Conservation (phyloP, 1,140 invertebrate genomes). For the Leptinotarsa defecta region DNA sequence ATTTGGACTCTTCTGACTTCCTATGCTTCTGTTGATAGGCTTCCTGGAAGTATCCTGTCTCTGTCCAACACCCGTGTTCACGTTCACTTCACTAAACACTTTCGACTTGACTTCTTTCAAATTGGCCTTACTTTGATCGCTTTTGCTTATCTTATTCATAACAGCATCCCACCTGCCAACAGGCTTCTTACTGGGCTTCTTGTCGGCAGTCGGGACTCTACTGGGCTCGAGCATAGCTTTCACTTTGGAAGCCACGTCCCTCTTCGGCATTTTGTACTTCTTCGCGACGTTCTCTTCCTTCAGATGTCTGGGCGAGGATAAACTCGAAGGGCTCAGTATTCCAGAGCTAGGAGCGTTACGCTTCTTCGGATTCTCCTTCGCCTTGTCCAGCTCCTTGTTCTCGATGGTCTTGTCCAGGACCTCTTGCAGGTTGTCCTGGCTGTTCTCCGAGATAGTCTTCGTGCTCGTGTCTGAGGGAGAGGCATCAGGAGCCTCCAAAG, state of each 20-base stretch:
- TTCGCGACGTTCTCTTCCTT: conserved; percentile 66
- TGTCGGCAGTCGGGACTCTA: conserved; percentile 48
- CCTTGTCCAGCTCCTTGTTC: conserved; percentile 30
- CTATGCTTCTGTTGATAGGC: conserved; percentile 20
- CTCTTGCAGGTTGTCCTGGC: conserved; percentile 53
- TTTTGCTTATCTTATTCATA: conserved; percentile 79
- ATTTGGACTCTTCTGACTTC: conserved; percentile 41
- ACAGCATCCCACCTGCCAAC: conserved; percentile 76
- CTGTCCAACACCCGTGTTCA: conserved; percentile 17
- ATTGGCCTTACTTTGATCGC: conserved; percentile 67
- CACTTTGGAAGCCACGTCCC: conserved; percentile 74
- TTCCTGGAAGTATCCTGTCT: conserved; percentile 31
- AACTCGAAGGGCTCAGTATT: conserved; percentile 44
- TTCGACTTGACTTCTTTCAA: conserved; percentile 83
- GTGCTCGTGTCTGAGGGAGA: conserved; percentile 53
- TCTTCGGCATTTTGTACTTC: conserved; percentile 77
- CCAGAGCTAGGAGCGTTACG: conserved; percentile 42
- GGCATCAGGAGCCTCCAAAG: conserved; percentile 49
- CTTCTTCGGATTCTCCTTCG: conserved; percentile 45
- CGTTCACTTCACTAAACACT: conserved; percentile 59
- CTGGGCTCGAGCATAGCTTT: conserved; percentile 64
- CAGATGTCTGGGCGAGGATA: conserved; percentile 43
- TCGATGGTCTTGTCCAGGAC: conserved; percentile 34
- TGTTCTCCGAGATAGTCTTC: conserved; percentile 52
- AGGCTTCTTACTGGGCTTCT: conserved; percentile 48